These are phyloP conservation scores for Desoria tigrina DNA, from an alignment of 2,888 invertebrate species.

Conservation along the genomic window DNA sequence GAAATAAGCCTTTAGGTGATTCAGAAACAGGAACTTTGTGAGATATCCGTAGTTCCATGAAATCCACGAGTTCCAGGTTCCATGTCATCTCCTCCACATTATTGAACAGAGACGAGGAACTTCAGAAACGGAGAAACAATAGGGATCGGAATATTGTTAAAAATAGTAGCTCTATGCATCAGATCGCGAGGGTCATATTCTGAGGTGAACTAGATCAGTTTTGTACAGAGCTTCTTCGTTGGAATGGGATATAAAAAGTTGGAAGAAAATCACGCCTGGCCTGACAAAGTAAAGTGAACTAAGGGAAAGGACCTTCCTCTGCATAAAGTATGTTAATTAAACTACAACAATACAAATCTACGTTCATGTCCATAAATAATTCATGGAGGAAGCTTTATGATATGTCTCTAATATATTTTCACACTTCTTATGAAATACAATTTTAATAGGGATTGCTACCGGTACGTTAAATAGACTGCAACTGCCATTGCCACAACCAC, in stretches of 20 bases:
- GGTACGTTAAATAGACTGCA: too few species aligned
- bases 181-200: too few species aligned
- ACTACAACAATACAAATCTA: conserved; percentile 27
- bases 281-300: too few species aligned
- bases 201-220: conserved; percentile 2
- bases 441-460: background rate
- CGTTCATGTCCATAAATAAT: conserved; percentile 46
- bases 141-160: background rate
- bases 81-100: too few species aligned
- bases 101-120: too few species aligned
- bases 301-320: conserved; percentile 17
- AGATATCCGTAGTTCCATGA: too few species aligned
- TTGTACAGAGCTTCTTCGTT: background rate
- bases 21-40: conserved; percentile 3
- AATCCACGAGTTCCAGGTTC: too few species aligned
- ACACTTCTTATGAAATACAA: conserved; percentile 7
- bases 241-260: conserved; percentile 17
- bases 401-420: conserved; percentile 9
- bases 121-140: background rate
- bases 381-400: conserved; percentile 44
- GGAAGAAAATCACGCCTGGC: background rate
- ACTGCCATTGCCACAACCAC: too few species aligned
- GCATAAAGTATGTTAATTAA: conserved; percentile 48
- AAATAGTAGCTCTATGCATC: background rate
- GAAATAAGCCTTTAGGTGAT: background rate